A percentile compares a stretch with the other conserved stretches of the same genome.
Conservation (phyloP, 2,113 vertebrate genomes). For the Ia io region DNA sequence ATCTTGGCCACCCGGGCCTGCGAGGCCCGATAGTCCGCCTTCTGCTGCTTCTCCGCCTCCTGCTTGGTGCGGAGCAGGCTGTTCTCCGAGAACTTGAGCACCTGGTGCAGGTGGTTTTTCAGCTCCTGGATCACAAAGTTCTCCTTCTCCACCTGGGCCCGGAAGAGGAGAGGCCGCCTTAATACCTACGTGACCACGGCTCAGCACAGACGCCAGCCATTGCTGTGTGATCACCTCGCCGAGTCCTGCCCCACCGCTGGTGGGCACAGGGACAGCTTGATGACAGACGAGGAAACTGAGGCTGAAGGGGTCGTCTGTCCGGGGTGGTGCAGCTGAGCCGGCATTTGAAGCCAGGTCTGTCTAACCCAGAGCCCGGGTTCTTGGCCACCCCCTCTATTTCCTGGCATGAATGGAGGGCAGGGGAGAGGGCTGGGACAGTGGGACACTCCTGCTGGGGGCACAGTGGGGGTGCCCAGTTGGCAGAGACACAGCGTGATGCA, state of each 20-base stretch:
- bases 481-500: neutral
- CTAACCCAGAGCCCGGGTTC: neutral
- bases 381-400: neutral
- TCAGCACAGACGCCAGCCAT: accelerated
- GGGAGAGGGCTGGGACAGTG: neutral
- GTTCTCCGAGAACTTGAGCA: conserved; percentile 71
- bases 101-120: conserved; percentile 79
- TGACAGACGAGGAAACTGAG: neutral
- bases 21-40: conserved; percentile 72
- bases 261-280: neutral
- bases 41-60: conserved; percentile 78
- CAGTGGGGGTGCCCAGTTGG: neutral
- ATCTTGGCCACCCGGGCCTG: conserved; percentile 73
- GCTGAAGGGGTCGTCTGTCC: neutral
- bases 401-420: neutral
- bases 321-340: neutral
- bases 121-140: conserved; percentile 80
- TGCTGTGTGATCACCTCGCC: accelerated
- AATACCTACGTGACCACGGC: accelerated
- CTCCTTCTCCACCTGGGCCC: conserved; percentile 82
- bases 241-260: neutral
- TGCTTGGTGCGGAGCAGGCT: conserved; percentile 69
- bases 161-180: neutral
- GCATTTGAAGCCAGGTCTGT: neutral
- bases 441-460: accelerated